phyloP scores from a whole-genome alignment of 2,797 vertebrate genomes.

The Euphonia xanthogaster region DNA sequence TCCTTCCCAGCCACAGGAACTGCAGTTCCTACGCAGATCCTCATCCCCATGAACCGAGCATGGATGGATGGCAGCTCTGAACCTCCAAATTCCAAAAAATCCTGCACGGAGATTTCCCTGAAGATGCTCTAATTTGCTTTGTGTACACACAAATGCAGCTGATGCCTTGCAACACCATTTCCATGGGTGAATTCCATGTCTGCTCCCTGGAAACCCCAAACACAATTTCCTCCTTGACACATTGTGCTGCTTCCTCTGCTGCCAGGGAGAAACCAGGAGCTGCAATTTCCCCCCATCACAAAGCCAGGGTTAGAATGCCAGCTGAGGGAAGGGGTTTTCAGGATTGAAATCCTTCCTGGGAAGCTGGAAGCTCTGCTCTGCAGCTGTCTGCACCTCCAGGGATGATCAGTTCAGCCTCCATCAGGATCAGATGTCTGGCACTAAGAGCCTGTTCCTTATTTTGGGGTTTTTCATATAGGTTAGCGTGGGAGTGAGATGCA shows the following conservation, averaged over 20 bases:
- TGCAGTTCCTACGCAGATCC: neutral
- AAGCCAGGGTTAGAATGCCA: neutral
- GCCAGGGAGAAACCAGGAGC: neutral
- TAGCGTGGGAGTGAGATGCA: slow-evolving; percentile 33
- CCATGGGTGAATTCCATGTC: neutral
- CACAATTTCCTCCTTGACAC: neutral
- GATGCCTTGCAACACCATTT: neutral
- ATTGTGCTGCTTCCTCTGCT: neutral
- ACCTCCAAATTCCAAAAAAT: neutral
- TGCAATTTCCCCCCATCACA: neutral
- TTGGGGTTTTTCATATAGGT: slow-evolving; percentile 16
- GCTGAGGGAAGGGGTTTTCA: neutral
- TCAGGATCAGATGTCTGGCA: slow-evolving; percentile 13
- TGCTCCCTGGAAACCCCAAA: neutral
- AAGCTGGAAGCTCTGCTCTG: neutral
- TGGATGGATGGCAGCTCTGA: neutral
- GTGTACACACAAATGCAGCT: neutral
- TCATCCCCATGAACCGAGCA: fast-evolving
- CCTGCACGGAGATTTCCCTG: fast-evolving
- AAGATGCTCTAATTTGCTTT: neutral
- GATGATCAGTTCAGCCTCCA: neutral
- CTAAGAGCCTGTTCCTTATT: slow-evolving; percentile 2
- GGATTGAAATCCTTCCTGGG: neutral
- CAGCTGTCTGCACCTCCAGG: neutral
- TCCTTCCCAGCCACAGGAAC: neutral